These are phyloP conservation scores for Drosophila novamexicana DNA, from an alignment of 1,140 invertebrate genomes.

Conservation along the genomic window DNA sequence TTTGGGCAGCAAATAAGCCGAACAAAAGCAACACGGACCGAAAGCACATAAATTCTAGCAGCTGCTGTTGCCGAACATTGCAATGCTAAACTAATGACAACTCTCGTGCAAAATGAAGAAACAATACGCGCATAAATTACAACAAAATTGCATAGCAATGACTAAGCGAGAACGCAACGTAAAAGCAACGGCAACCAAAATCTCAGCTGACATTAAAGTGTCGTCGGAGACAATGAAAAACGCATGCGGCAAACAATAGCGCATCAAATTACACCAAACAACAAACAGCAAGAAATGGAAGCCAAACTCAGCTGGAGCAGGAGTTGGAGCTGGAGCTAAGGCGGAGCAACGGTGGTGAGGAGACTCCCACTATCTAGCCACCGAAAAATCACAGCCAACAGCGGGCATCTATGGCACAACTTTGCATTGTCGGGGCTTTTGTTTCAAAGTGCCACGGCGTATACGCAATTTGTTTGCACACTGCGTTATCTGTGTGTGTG, in stretches of 20 bases:
- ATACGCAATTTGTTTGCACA: constrained; percentile 69
- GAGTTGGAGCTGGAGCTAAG: not conserved
- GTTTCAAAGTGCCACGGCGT: constrained; percentile 80
- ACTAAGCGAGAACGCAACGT: constrained; percentile 65
- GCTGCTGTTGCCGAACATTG: constrained; percentile 54
- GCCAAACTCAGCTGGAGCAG: constrained; percentile 5
- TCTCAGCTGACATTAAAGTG: constrained; percentile 58
- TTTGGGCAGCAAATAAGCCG: constrained; percentile 32
- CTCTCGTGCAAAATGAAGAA: constrained; percentile 68
- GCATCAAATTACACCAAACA: constrained; percentile 79
- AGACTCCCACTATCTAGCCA: constrained; percentile 29
- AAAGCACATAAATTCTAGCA: constrained; percentile 67
- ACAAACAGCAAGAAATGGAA: constrained; percentile 49
- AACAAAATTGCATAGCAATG: constrained; percentile 72
- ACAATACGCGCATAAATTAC: constrained; percentile 79
- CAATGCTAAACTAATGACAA: constrained; percentile 68
- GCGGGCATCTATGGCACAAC: constrained; percentile 36
- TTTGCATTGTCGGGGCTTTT: constrained; percentile 78
- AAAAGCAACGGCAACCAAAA: constrained; percentile 35
- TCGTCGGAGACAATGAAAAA: constrained; percentile 63
- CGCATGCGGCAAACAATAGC: constrained; percentile 66
- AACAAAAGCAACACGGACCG: constrained; percentile 18
- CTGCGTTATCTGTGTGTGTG: constrained; percentile 14
- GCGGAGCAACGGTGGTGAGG: not conserved
- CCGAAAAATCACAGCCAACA: constrained; percentile 24